Conservation (phyloP, 1,140 invertebrate genomes). For the Macrocentrus cingulum region DNA sequence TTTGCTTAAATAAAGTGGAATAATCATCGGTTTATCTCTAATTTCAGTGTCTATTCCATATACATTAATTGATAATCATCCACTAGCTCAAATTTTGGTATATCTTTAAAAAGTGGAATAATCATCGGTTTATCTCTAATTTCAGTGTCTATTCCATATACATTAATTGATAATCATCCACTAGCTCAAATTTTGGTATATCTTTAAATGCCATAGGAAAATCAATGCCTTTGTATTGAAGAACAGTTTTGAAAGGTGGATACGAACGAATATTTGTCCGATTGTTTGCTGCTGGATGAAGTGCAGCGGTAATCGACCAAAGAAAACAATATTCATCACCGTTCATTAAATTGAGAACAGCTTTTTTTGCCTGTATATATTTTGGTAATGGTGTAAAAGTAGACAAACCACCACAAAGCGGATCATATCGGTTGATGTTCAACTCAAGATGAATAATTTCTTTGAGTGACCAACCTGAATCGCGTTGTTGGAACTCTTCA, state of each 20-base stretch:
- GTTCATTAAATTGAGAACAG: slow-evolving; percentile 19
- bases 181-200: slow-evolving; percentile 45
- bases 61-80: slow-evolving; percentile 46
- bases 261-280: slow-evolving; percentile 38
- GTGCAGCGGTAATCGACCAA: slow-evolving; percentile 15
- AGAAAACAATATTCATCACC: slow-evolving; percentile 6
- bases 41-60: slow-evolving; percentile 27
- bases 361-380: slow-evolving; percentile 28
- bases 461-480: slow-evolving; percentile 28
- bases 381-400: slow-evolving; percentile 26
- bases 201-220: slow-evolving; percentile 48
- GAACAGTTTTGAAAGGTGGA: slow-evolving; percentile 34
- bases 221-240: slow-evolving; percentile 44
- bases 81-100: slow-evolving; percentile 45
- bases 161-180: slow-evolving; percentile 44
- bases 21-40: slow-evolving; percentile 34
- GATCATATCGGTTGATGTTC: slow-evolving; percentile 37
- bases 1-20: slow-evolving; percentile 42
- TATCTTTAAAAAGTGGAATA: slow-evolving; percentile 41
- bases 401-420: slow-evolving; percentile 31
- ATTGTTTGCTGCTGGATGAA: slow-evolving; percentile 31
- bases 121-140: slow-evolving; percentile 34
- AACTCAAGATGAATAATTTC: slow-evolving; percentile 29
- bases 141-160: slow-evolving; percentile 30
- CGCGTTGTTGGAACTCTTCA: slow-evolving; percentile 27